Base-by-base conservation (phyloP, 2,113 vertebrate species). In the Otus sunia region DNA sequence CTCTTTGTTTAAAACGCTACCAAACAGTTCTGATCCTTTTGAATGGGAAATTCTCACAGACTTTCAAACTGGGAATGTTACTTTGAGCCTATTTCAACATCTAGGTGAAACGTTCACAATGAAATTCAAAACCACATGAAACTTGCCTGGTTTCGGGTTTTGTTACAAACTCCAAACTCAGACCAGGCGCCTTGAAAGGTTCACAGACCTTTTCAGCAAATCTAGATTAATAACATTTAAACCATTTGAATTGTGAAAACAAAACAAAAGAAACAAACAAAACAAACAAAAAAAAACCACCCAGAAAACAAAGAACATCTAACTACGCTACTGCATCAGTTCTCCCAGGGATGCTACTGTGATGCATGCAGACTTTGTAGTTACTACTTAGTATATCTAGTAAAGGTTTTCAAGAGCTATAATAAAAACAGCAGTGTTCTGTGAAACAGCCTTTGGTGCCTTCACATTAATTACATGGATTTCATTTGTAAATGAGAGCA, bases 71-170 rank as follows among this genome's bases (percentile, higher is more conserved):
- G 88, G 64, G 41, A 96, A 95, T 52, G 75, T 94, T 97, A 95
- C 93, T 97, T 96, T 95, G 93, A 97, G 96, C 90, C 95, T 97
- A 96, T 97, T 98, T 96, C 96, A 84, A 89, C 69, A 91, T 87
- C 69, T 95, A 95, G 80, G 58, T 96, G 86, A 95, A 97, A 97
- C 0, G 2, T 91, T 95, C 88, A 76, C 72, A 73, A 76, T 69
- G 86, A 96, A 97, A 95, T 94, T 95, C 86, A 95, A 95, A 96
- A 95, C 86, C 91, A 89, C 79, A 37, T 68, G 78, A 94, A 95
- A 89, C 83, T 89, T 93, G 69, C 58, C 76, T 73, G 58, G 77
- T 92, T 94, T 94, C 49, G 3, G 80, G 39, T 96, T 96, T 97
- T 95, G 82, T 76, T 95, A 89, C 73, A 75, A 92, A 94, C 95